Conservation (phyloP, 2,113 vertebrate species). For the Myxocyprinus asiaticus region DNA sequence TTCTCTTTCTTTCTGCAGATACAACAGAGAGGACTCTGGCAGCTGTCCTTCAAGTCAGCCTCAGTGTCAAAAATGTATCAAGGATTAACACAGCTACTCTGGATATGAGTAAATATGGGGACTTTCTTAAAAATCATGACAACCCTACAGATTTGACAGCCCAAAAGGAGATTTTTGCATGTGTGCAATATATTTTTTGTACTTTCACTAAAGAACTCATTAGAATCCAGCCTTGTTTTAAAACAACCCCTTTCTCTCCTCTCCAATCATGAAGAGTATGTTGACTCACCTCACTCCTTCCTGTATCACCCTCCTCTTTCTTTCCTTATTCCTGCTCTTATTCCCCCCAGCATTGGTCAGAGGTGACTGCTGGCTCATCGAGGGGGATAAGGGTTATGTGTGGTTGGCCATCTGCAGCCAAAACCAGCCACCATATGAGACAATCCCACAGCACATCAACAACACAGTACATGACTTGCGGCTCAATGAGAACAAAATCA, state of each 20-base stretch:
- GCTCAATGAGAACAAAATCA: slow-evolving; percentile 96
- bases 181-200: not conserved
- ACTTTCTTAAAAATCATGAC: slow-evolving; percentile 63
- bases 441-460: slow-evolving; percentile 98
- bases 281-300: slow-evolving; percentile 41
- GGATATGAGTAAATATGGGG: slow-evolving; percentile 62
- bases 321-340: slow-evolving; percentile 69
- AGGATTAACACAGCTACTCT: slow-evolving; percentile 45
- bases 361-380: slow-evolving; percentile 97
- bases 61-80: slow-evolving; percentile 57
- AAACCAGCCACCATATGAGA: slow-evolving; percentile 97
- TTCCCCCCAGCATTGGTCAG: slow-evolving; percentile 74
- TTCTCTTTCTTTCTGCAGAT: slow-evolving; percentile 44
- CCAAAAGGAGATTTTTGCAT: slow-evolving; percentile 49
- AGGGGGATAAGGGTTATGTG: slow-evolving; percentile 97
- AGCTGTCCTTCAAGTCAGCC: slow-evolving; percentile 39
- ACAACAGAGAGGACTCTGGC: slow-evolving; percentile 33
- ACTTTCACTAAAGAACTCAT: slow-evolving; percentile 1
- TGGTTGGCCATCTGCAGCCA: slow-evolving; percentile 99
- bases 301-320: slow-evolving; percentile 49
- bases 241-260: slow-evolving; percentile 32
- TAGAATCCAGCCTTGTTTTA: slow-evolving; percentile 10
- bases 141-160: slow-evolving; percentile 61
- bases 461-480: slow-evolving; percentile 96
- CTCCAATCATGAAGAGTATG: slow-evolving; percentile 68